A percentile compares a stretch with the other conserved stretches of the same genome.
These are phyloP conservation scores for Centrocercus urophasianus DNA, from an alignment of 2,113 vertebrate species.

Conservation along the genomic window DNA sequence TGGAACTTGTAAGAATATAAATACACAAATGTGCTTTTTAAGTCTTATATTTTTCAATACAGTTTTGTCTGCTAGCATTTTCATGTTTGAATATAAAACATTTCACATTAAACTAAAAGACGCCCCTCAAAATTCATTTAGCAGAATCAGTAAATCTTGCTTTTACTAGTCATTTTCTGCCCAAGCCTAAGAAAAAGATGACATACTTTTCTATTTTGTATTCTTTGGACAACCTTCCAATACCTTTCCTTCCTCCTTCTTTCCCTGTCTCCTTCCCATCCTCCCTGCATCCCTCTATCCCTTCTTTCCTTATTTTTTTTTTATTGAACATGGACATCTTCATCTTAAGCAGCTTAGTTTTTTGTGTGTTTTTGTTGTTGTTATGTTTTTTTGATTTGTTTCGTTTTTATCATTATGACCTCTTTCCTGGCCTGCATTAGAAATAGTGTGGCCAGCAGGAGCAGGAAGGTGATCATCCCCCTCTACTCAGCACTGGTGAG, in stretches of 20 bases:
- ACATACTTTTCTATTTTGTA: background rate
- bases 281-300: background rate
- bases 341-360: no score
- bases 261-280: background rate
- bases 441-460: no score
- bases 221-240: background rate
- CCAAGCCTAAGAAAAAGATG: rapidly evolving
- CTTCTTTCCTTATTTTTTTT: background rate
- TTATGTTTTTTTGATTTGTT: no score
- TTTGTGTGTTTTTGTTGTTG: no score
- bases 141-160: background rate
- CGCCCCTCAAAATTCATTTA: background rate
- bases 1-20: background rate
- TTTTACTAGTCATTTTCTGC: background rate
- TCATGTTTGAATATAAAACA: background rate
- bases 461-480: no score
- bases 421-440: no score
- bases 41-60: background rate
- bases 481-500: no score
- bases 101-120: background rate
- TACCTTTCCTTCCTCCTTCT: background rate
- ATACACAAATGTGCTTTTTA: background rate
- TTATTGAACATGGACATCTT: background rate
- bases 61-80: background rate
- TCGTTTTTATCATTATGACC: no score